Base-by-base conservation (phyloP, 2,797 vertebrate genomes). In the Thunnus albacares region DNA sequence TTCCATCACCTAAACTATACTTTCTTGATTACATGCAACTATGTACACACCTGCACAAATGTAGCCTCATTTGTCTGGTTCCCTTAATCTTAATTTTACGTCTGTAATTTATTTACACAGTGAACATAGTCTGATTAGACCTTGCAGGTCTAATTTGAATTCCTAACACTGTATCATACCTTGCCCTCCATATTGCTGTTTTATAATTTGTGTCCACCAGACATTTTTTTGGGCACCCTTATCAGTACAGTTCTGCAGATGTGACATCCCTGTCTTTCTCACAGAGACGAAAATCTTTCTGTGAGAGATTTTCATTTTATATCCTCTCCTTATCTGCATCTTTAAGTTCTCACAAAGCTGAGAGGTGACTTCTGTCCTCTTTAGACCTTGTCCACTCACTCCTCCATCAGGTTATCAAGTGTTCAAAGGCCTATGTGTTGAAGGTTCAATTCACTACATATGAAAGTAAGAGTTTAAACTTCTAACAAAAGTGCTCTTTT, bases 291-390 rank as follows among this genome's bases (percentile, higher is more conserved):
- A 52, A 49, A 49, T 33, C 63, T 55, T 49, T 52, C 30, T 20
- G 10, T 38, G 33, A 63, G 53, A 58, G 2, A 60, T 66, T 69
- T 60, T 10, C 43, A 38, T 65, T 78, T 15, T 43, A 10, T 30
- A 30, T 63, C 71, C 10, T 24, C 5, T 55, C 22, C 20, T 20
- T 9, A 14, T 51, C 49, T 47, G 43, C 47, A 30, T 45, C 38
- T 58, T 33, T 26, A 53, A 33, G 64, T 12, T 24, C 28, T 59
- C 61, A 53, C 28, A 65, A 77, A 77, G n/a, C 56, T 18, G 57
- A 51, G 18, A 7, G 30, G 4, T 30, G 33, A 47, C 38, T 28
- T 53, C 52, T 28, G 57, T 58, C 57, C 17, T 67, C 57, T 43
- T 17, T 12, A 20, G 30, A 33, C 26, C 26, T 0, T 3, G 3